These are phyloP conservation scores for Wiebesia pumilae DNA, from an alignment of 1,140 invertebrate species.

Conservation along the genomic window DNA sequence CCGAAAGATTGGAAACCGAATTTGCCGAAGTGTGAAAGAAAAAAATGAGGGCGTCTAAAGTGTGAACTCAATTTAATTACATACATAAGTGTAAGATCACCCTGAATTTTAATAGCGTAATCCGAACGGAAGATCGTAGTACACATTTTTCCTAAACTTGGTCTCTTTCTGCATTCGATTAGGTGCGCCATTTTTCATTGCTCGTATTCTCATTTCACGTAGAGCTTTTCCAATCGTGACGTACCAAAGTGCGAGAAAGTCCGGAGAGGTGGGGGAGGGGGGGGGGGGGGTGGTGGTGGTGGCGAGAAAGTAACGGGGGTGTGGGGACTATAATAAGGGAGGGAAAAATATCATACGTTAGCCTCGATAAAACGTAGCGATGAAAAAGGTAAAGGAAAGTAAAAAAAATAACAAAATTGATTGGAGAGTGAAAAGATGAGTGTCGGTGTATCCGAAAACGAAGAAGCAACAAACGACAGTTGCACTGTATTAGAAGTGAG, in stretches of 20 bases:
- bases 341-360: background rate
- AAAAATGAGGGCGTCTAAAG: too few relatives aligned
- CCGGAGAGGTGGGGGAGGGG: background rate
- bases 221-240: background rate
- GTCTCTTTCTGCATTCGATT: background rate
- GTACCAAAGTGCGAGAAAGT: background rate
- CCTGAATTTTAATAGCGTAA: too few relatives aligned
- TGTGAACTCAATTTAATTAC: too few relatives aligned
- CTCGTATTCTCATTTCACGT: background rate
- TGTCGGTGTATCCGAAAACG: slow-evolving; percentile 48
- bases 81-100: too few relatives aligned
- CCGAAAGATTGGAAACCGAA: too few relatives aligned
- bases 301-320: too few relatives aligned
- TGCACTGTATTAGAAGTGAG: slow-evolving; percentile 65
- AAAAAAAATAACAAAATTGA: slow-evolving; percentile 4
- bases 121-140: too few relatives aligned
- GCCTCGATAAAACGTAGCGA: background rate
- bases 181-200: background rate
- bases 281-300: too few relatives aligned
- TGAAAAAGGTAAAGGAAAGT: slow-evolving; percentile 26
- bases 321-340: too few relatives aligned
- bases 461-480: slow-evolving; percentile 49
- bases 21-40: too few relatives aligned
- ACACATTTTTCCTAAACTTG: background rate
- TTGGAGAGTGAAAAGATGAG: slow-evolving; percentile 45